A percentile compares a stretch with the other conserved stretches of the same genome.
phyloP scores from a whole-genome alignment of 2,113 vertebrate species.

The Eurypyga helias region DNA sequence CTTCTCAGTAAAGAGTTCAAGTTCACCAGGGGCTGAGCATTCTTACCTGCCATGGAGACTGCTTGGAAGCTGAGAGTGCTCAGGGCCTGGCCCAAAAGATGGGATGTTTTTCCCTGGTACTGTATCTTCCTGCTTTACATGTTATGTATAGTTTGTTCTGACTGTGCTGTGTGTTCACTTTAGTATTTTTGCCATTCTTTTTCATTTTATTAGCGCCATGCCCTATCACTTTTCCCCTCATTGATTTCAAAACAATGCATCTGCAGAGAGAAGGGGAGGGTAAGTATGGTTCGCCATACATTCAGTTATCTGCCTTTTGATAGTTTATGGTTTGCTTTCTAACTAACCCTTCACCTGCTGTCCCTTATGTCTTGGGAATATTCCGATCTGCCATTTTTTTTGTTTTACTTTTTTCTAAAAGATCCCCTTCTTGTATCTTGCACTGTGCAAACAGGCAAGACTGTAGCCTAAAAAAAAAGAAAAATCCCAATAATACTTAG shows the following conservation, averaged over 20 bases:
- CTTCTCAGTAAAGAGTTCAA: constrained; percentile 17
- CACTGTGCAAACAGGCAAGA: constrained; percentile 53
- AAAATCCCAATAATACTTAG: not conserved
- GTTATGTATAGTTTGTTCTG: constrained; percentile 85
- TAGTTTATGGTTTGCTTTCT: constrained; percentile 77
- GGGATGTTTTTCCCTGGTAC: constrained; percentile 68
- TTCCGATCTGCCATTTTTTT: constrained; percentile 44
- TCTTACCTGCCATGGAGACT: constrained; percentile 15
- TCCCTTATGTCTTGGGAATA: constrained; percentile 66
- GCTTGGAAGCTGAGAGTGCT: constrained; percentile 50
- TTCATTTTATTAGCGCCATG: constrained; percentile 90
- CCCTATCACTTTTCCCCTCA: constrained; percentile 93
- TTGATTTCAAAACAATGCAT: constrained; percentile 99
- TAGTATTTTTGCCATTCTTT: constrained; percentile 88
- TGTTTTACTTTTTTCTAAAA: not conserved
- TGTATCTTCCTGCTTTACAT: constrained; percentile 81
- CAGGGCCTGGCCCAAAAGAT: constrained; percentile 39
- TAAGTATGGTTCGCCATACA: constrained; percentile 86
- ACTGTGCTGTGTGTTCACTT: constrained; percentile 85
- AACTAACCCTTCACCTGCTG: constrained; percentile 82
- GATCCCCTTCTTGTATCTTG: constrained; percentile 27
- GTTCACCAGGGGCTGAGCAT: constrained; percentile 26
- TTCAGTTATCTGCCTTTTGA: constrained; percentile 77
- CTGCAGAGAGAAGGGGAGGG: constrained; percentile 95
- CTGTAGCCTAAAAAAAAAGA: not conserved